These are phyloP conservation scores for Noctuana brunneofusca DNA, from an alignment of 2,888 invertebrate genomes.

Conservation along the genomic window DNA sequence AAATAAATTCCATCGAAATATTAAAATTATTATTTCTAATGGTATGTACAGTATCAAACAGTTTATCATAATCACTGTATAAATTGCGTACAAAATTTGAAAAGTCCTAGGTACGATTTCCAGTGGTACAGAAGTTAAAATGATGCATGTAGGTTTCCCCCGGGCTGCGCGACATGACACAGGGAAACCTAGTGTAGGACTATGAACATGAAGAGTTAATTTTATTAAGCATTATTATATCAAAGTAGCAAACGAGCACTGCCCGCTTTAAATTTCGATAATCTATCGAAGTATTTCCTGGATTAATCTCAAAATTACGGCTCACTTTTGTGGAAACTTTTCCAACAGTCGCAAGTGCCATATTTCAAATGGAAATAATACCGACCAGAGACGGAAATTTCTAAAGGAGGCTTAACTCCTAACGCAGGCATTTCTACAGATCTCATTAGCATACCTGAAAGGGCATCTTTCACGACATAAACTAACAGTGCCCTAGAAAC, in stretches of 20 bases:
- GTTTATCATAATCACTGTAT: too few species aligned
- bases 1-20: too few species aligned
- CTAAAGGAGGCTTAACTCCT: slow-evolving; percentile 6
- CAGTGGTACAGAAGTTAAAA: too few species aligned
- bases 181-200: too few species aligned
- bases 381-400: not conserved
- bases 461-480: slow-evolving; percentile 53
- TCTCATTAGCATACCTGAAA: slow-evolving; percentile 48
- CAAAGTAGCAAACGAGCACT: not conserved
- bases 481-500: slow-evolving; percentile 38
- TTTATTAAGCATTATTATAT: too few species aligned
- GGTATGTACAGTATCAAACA: too few species aligned
- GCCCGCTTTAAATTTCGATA: not conserved
- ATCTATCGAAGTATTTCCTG: not conserved
- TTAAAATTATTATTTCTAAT: too few species aligned
- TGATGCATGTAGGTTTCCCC: not conserved
- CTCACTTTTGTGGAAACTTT: not conserved
- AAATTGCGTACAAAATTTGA: too few species aligned
- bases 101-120: too few species aligned
- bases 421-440: slow-evolving; percentile 42
- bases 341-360: not conserved
- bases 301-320: not conserved
- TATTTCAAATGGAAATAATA: slow-evolving; percentile 13
- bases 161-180: too few species aligned
- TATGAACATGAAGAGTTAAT: too few species aligned